phyloP scores from a whole-genome alignment of 2,888 invertebrate species.

The Anthophora plumipes region DNA sequence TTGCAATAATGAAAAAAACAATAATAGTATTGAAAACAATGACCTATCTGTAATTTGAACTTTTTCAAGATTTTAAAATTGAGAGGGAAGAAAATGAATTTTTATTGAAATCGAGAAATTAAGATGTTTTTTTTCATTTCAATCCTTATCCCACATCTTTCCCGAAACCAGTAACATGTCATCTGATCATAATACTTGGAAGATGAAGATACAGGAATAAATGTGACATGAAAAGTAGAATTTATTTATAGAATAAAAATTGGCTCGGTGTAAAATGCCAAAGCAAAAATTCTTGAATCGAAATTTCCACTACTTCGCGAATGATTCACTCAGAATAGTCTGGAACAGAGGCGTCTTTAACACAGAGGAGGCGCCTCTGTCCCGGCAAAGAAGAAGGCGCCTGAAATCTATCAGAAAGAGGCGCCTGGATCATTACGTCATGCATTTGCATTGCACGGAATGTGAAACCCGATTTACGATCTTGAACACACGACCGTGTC shows the following conservation, averaged over 20 bases:
- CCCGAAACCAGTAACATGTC: not conserved
- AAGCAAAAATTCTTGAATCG: conserved; percentile 22
- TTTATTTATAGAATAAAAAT: not conserved
- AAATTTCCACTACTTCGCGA: conserved; percentile 11
- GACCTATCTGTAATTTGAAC: too few species aligned
- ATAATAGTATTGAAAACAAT: too few species aligned
- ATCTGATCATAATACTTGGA: conserved; percentile 7
- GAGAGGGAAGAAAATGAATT: too few species aligned
- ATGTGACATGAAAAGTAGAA: not conserved
- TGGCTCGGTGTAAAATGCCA: not conserved
- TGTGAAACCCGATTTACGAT: conserved; percentile 52
- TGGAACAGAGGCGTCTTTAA: conserved; percentile 62
- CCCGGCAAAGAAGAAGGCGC: conserved; percentile 49
- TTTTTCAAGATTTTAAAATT: too few species aligned
- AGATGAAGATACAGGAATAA: not conserved
- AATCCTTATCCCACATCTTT: not conserved
- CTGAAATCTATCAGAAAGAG: conserved; percentile 55
- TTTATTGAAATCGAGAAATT: too few species aligned
- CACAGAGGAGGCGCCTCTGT: conserved; percentile 43
- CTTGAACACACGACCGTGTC: conserved; percentile 32
- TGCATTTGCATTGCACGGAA: conserved; percentile 56
- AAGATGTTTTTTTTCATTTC: not conserved
- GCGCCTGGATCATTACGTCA: conserved; percentile 58
- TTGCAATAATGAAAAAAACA: too few species aligned
- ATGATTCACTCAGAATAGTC: conserved; percentile 47